Conservation (phyloP, 2,797 vertebrate genomes). For the Atherinosoma microstoma region DNA sequence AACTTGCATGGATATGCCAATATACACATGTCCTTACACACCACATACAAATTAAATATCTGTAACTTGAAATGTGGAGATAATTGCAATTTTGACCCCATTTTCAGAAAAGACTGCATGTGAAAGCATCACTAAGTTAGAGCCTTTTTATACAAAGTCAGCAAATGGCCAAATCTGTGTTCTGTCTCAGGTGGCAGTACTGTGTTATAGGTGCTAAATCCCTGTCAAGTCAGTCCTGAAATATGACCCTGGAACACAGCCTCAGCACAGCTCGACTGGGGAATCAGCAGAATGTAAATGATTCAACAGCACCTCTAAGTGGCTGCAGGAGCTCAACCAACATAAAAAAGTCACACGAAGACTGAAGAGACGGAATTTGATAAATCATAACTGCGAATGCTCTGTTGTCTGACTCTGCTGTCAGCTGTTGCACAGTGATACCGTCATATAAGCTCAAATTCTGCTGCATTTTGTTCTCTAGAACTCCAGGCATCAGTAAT, state of each 20-base stretch:
- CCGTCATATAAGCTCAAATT: conserved; percentile 3
- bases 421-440: conserved; percentile 26
- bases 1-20: conserved; percentile 18
- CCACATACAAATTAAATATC: not conserved
- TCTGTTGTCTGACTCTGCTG: conserved; percentile 20
- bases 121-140: not conserved
- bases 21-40: conserved; percentile 1
- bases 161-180: conserved; percentile 45
- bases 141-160: conserved; percentile 2
- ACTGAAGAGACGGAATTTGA: conserved; percentile 32
- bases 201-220: conserved; percentile 54
- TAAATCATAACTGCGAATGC: conserved; percentile 19
- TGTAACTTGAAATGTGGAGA: not conserved
- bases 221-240: conserved; percentile 52
- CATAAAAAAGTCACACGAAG: conserved; percentile 30
- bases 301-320: conserved; percentile 80
- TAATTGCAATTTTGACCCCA: not conserved
- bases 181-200: conserved; percentile 46
- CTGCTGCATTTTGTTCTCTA: conserved; percentile 5
- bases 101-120: not conserved
- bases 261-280: conserved; percentile 27
- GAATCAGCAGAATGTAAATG: conserved; percentile 68
- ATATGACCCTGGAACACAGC: conserved; percentile 50
- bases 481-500: not conserved
- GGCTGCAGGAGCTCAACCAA: conserved; percentile 61